phyloP scores from a whole-genome alignment of 2,113 vertebrate species.

The Nyctibius bracteatus region DNA sequence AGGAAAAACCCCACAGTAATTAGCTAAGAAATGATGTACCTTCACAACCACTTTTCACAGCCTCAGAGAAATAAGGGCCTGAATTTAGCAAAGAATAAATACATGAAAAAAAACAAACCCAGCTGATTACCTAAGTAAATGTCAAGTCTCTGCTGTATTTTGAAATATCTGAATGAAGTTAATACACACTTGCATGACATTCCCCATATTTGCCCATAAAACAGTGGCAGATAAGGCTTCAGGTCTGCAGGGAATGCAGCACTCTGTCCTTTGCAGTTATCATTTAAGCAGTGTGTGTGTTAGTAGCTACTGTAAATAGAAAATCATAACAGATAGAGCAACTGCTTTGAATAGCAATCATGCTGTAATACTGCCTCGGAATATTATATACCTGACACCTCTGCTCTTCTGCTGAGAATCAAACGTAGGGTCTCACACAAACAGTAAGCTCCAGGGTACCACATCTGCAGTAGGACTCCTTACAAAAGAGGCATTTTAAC shows the following conservation, averaged over 20 bases:
- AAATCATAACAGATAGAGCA: neutral
- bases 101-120: neutral
- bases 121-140: neutral
- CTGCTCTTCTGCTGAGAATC: neutral
- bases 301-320: neutral
- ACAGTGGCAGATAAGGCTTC: neutral
- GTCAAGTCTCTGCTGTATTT: neutral
- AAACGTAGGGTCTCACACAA: neutral
- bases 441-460: neutral
- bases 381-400: neutral
- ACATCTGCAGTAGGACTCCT: neutral
- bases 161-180: neutral
- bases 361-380: neutral
- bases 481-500: neutral
- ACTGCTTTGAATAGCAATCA: neutral
- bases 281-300: neutral
- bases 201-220: neutral
- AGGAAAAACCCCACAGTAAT: neutral
- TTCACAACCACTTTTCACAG: neutral
- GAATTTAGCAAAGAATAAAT: neutral
- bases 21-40: neutral
- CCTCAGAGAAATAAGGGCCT: neutral
- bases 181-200: neutral
- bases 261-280: neutral
- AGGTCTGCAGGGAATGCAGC: neutral